phyloP scores from a whole-genome alignment of 2,113 vertebrate genomes.

The Syngnathus typhle region DNA sequence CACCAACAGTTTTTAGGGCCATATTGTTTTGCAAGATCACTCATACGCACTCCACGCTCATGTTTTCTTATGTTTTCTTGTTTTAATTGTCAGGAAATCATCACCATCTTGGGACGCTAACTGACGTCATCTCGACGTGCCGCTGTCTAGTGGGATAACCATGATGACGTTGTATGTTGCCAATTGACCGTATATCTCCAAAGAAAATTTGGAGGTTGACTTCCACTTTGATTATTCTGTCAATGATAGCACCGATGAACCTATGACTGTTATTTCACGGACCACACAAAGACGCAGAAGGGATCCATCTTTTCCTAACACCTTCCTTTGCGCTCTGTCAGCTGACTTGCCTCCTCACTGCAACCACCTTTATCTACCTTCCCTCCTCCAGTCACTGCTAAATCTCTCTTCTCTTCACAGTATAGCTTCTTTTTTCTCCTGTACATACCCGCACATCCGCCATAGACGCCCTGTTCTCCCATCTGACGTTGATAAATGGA shows the following conservation, averaged over 20 bases:
- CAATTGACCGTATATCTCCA: too few species aligned
- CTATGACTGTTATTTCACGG: background rate
- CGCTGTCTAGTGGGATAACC: too few species aligned
- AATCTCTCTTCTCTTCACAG: slow-evolving; percentile 14
- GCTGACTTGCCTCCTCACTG: slow-evolving; percentile 13
- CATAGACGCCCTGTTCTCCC: slow-evolving; percentile 38
- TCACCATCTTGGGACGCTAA: too few species aligned
- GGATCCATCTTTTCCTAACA: background rate
- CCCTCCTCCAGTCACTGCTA: slow-evolving; percentile 18
- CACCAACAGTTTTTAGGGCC: too few species aligned
- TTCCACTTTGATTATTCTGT: background rate
- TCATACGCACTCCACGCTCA: too few species aligned
- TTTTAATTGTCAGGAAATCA: too few species aligned
- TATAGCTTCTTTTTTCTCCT: slow-evolving; percentile 49
- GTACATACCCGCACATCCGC: slow-evolving; percentile 20
- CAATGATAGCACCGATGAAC: background rate
- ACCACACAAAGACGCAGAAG: background rate
- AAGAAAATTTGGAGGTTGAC: too few species aligned
- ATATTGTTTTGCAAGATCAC: too few species aligned
- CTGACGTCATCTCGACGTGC: too few species aligned
- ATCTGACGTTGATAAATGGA: slow-evolving; percentile 65
- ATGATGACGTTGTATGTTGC: too few species aligned
- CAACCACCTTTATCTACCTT: slow-evolving; percentile 6
- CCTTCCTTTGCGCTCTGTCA: slow-evolving; percentile 29
- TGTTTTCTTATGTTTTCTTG: too few species aligned